phyloP scores from a whole-genome alignment of 92 coral and sea anemone species.

The Galaxea fascicularis region DNA sequence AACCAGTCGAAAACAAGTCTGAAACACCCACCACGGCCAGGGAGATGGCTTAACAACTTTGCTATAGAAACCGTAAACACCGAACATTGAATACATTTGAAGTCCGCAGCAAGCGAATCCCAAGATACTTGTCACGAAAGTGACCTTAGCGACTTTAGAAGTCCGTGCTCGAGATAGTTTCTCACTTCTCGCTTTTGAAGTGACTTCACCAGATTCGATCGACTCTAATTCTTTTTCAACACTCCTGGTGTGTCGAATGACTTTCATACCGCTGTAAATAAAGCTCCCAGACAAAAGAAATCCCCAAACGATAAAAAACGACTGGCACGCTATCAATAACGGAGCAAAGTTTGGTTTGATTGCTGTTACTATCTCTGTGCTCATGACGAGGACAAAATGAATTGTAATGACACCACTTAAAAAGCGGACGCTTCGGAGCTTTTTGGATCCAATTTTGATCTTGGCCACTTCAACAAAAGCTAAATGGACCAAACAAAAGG shows the following conservation, averaged over 20 bases:
- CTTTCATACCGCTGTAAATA: conserved; percentile 79
- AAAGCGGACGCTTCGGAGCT: conserved; percentile 65
- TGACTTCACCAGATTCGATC: conserved; percentile 2
- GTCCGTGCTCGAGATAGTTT: conserved; percentile 20
- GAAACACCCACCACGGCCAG: conserved; percentile 84
- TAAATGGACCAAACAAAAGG: conserved; percentile 74
- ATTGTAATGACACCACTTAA: conserved; percentile 58
- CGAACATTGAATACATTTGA: conserved; percentile 77
- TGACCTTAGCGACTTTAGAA: conserved; percentile 77
- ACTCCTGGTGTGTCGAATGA: conserved; percentile 20
- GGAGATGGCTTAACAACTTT: conserved; percentile 54
- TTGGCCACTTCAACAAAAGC: conserved; percentile 84
- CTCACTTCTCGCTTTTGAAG: background rate
- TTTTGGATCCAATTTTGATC: conserved; percentile 46
- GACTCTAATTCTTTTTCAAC: conserved; percentile 33
- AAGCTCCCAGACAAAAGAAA: conserved; percentile 70
- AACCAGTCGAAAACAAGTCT: conserved; percentile 68
- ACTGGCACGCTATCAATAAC: conserved; percentile 65
- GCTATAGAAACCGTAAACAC: conserved; percentile 62
- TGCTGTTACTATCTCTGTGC: conserved; percentile 48
- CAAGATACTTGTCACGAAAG: conserved; percentile 69
- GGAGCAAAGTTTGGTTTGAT: conserved; percentile 24
- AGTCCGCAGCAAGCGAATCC: conserved; percentile 74
- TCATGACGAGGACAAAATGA: conserved; percentile 69
- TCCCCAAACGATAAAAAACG: conserved; percentile 78